phyloP scores from a whole-genome alignment of 1,140 invertebrate genomes.

The Colletes gigas region DNA sequence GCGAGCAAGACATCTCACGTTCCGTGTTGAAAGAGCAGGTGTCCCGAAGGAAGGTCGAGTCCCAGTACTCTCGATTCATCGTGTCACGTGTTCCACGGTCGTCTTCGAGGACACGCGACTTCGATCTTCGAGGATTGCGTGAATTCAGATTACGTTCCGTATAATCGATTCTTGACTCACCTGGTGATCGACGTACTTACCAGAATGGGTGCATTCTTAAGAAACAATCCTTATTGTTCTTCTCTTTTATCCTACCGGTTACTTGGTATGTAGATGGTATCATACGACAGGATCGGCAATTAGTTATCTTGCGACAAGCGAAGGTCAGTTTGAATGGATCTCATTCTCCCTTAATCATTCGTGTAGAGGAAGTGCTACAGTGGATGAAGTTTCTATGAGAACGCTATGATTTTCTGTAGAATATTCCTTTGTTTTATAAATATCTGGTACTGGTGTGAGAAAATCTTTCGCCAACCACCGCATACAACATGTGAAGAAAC shows the following conservation, averaged over 20 bases:
- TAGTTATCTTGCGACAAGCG: background rate
- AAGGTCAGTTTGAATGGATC: too few species aligned
- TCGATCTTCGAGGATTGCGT: background rate
- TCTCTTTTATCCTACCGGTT: background rate
- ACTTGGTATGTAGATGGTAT: background rate
- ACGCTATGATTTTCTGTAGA: too few species aligned
- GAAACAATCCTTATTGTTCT: background rate
- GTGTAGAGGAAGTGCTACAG: too few species aligned
- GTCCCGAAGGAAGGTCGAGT: background rate
- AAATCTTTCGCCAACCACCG: too few species aligned
- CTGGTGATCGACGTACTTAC: background rate
- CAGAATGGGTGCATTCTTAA: background rate
- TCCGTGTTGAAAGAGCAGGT: background rate
- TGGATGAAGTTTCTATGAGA: too few species aligned
- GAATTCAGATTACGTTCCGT: background rate
- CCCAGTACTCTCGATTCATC: constrained; percentile 30
- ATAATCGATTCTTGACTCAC: background rate
- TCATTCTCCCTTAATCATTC: too few species aligned
- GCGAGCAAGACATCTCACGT: background rate
- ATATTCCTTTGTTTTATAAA: too few species aligned
- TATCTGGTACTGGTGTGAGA: too few species aligned
- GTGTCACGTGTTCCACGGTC: background rate
- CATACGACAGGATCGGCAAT: background rate
- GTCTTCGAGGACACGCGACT: background rate
- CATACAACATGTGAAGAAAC: too few species aligned